These are phyloP conservation scores for Protonibea diacanthus DNA, from an alignment of 2,797 vertebrate species.

Conservation along the genomic window DNA sequence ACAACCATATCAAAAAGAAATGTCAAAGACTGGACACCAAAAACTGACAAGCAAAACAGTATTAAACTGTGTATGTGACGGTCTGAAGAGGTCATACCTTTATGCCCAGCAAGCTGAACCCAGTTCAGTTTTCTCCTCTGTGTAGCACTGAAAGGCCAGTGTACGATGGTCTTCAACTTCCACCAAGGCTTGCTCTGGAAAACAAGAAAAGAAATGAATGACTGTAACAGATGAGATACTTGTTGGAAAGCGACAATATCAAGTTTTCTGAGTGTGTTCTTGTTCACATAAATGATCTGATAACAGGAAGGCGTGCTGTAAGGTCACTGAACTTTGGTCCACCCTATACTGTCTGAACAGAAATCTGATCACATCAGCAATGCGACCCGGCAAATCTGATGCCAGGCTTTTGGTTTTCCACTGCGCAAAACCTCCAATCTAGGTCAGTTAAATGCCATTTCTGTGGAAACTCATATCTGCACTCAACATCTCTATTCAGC, in stretches of 20 bases:
- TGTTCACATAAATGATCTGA: conserved; percentile 21
- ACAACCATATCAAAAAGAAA: not conserved
- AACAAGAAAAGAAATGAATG: conserved; percentile 44
- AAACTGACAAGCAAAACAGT: not conserved
- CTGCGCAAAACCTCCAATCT: conserved; percentile 37
- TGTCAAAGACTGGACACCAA: not conserved
- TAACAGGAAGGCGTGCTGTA: conserved; percentile 3
- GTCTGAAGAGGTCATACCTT: conserved; percentile 84
- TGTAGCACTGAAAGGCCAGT: conserved; percentile 91
- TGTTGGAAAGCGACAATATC: not conserved
- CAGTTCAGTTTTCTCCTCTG: conserved; percentile 94
- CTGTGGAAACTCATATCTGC: conserved; percentile 65
- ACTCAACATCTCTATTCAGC: conserved; percentile 56
- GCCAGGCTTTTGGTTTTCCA: conserved; percentile 46
- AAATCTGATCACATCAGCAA: conserved; percentile 42
- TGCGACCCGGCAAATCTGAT: conserved; percentile 38
- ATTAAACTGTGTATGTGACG: not conserved
- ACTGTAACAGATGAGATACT: not conserved
- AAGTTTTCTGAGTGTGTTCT: not conserved
- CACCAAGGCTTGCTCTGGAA: conserved; percentile 93
- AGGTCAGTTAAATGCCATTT: conserved; percentile 65
- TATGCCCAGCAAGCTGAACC: conserved; percentile 98
- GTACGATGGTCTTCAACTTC: conserved; percentile 95
- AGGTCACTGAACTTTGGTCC: conserved; percentile 13
- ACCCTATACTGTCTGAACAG: conserved; percentile 1